Base-by-base conservation (phyloP, 2,888 invertebrate genomes). In the Rhodophaea formosa region DNA sequence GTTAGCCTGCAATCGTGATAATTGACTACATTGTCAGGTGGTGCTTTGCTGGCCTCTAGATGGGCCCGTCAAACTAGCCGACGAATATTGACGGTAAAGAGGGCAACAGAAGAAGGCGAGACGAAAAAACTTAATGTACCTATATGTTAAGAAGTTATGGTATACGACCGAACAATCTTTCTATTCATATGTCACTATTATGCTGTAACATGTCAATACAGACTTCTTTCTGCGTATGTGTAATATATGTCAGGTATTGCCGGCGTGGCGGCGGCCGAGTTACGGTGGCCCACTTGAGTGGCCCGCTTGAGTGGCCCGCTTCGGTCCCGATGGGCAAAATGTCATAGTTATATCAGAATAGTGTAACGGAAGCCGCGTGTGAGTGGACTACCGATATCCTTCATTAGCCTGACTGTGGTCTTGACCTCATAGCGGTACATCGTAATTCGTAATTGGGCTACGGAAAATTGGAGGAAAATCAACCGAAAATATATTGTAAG, bases 281-380 rank as follows among this genome's bases (percentile, higher is more conserved):
- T 52, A 52, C 52, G 32, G 49, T 65, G 72, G 52, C 71, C 72
- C 74, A 78, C 72, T 70, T 70, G 68, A 64, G 59, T 59, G 78
- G 56, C 74, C 81, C 66, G 83, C 75, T 72, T 80, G 68, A 64
- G 59, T 59, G 78, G 56, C 74, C 81, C 66, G 83, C 75, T 72
- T 80, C 52, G 39, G 79, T 83, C 86, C 86, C 86, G 64, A 82
- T 86, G 88, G 88, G 85, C 80, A 88, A 88, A 88, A 80, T 89
- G 88, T 89, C 88, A 86, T 87, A 83, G 81, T 86, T 86, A 84
- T 84, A 85, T 83, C 84, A 84, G 85, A 81, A 70, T 72, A 88
- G 86, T 88, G 80, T 88, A 88, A 88, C 90, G 89, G 89, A 89
- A 87, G 84, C 71, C 69, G 61, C 63, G 74, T 79, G 82, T 80